Conservation (phyloP, 2,113 vertebrate species). For the Lagopus leucura region DNA sequence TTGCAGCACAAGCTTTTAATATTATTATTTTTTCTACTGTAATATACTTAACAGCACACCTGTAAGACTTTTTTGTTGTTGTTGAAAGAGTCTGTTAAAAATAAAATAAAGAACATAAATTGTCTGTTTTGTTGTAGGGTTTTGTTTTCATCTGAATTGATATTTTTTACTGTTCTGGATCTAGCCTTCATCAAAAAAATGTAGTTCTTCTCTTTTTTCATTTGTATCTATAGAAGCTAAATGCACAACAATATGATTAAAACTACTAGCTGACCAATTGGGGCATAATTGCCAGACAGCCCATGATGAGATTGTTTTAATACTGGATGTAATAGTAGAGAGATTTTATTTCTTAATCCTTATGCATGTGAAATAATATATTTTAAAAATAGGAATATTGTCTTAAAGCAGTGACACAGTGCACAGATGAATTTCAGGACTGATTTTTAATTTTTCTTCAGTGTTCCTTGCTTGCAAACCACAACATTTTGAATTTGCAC, state of each 20-base stretch:
- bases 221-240: background rate
- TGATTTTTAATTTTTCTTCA: constrained; percentile 41
- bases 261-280: constrained; percentile 65
- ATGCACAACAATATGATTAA: constrained; percentile 33
- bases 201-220: background rate
- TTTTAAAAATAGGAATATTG: constrained; percentile 51
- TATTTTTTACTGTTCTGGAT: background rate
- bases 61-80: background rate
- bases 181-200: background rate
- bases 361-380: constrained; percentile 31
- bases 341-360: constrained; percentile 63
- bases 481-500: background rate
- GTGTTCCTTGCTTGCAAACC: background rate
- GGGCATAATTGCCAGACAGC: constrained; percentile 39
- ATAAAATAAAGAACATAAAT: background rate
- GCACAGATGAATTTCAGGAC: constrained; percentile 14
- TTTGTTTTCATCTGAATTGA: background rate
- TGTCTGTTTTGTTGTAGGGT: background rate
- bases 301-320: constrained; percentile 27
- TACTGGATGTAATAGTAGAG: background rate
- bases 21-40: background rate
- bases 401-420: constrained; percentile 25
- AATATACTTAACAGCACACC: background rate
- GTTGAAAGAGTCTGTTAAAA: background rate
- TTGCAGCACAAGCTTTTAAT: background rate